phyloP scores from a whole-genome alignment of 2,888 invertebrate species.

The Aproaerema taeniolella region DNA sequence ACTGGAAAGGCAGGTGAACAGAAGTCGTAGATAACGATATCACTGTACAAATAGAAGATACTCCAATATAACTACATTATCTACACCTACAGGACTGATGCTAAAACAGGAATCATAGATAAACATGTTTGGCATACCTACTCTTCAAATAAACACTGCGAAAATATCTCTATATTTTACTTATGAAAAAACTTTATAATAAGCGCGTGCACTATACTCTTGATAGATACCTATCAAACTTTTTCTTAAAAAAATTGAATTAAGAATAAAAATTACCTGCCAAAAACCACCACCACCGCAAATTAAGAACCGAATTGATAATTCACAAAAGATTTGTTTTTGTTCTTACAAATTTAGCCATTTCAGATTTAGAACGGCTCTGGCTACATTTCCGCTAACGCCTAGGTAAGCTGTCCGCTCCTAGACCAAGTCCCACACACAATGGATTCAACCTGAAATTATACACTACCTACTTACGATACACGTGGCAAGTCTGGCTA shows the following conservation, averaged over 20 bases:
- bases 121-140: too few relatives aligned
- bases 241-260: too few relatives aligned
- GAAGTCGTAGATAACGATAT: slow-evolving; percentile 50
- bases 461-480: slow-evolving; percentile 27
- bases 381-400: slow-evolving; percentile 9
- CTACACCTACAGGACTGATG: slow-evolving; percentile 26
- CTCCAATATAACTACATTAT: slow-evolving; percentile 50
- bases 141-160: slow-evolving; percentile 12
- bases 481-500: slow-evolving; percentile 41
- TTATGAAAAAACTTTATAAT: too few relatives aligned
- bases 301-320: too few relatives aligned
- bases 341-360: too few relatives aligned
- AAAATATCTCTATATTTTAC: slow-evolving; percentile 8
- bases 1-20: slow-evolving; percentile 35
- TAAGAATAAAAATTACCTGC: too few relatives aligned
- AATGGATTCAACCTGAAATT: slow-evolving; percentile 25
- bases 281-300: too few relatives aligned
- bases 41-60: slow-evolving; percentile 68
- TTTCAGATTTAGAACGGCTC: too few relatives aligned
- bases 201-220: too few relatives aligned
- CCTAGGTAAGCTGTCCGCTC: background rate
- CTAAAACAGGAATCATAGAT: slow-evolving; percentile 27
- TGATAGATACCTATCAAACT: too few relatives aligned
- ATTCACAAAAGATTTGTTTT: too few relatives aligned
- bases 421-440: background rate